Evolutionary conservation across 2,888 invertebrate genomes (phyloP).

Genomic region (Mythimna loreyi): DNA sequence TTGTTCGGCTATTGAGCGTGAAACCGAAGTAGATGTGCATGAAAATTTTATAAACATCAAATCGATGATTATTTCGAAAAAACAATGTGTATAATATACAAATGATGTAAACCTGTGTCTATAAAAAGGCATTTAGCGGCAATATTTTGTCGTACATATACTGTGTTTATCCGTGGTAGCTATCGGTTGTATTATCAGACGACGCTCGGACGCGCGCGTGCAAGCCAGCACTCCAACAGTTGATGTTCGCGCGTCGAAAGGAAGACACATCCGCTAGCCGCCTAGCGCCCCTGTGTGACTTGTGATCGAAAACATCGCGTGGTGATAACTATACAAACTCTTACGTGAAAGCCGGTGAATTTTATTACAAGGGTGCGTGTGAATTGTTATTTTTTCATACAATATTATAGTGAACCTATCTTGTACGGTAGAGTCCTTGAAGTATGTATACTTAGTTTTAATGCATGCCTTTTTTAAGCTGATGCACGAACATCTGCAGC

Average conservation of each 20-base stretch:
- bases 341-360: conserved; percentile 72
- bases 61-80: conserved; percentile 52
- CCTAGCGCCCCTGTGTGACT: conserved; percentile 77
- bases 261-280: conserved; percentile 87
- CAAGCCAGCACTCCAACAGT: conserved; percentile 81
- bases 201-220: conserved; percentile 74
- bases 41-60: conserved; percentile 47
- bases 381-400: conserved; percentile 68
- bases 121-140: conserved; percentile 69
- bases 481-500: conserved; percentile 41
- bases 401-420: conserved; percentile 48
- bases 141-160: conserved; percentile 75
- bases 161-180: conserved; percentile 78
- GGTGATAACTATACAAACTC: conserved; percentile 70
- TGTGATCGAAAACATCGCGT: conserved; percentile 80
- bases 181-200: conserved; percentile 84
- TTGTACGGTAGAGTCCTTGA: conserved; percentile 42
- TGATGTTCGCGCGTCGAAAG: conserved; percentile 88
- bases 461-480: conserved; percentile 48
- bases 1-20: conserved; percentile 31
- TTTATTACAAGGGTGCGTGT: conserved; percentile 79
- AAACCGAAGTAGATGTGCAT: conserved; percentile 49
- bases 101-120: conserved; percentile 56
- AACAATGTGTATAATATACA: conserved; percentile 46
- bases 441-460: conserved; percentile 58